Conservation (phyloP, 92 coral and sea anemone genomes). For the Diadumene lineata region DNA sequence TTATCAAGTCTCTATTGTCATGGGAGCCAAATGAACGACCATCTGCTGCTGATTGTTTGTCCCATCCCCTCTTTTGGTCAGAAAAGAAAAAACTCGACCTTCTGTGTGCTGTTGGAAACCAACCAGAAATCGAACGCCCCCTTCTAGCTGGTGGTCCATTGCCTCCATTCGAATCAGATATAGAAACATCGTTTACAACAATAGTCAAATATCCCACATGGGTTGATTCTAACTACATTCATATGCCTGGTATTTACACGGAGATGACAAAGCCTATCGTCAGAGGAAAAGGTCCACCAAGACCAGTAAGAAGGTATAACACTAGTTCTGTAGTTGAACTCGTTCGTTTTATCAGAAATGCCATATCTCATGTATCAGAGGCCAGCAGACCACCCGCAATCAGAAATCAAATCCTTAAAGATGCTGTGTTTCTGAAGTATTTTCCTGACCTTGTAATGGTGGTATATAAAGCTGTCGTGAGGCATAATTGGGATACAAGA, state of each 20-base stretch:
- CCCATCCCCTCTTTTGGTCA: slow-evolving; percentile 63
- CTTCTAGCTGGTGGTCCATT: background rate
- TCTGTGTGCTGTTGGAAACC: slow-evolving; percentile 60
- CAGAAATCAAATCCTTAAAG: slow-evolving; percentile 15
- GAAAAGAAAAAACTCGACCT: slow-evolving; percentile 41
- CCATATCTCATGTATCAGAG: slow-evolving; percentile 41
- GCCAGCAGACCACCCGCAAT: background rate
- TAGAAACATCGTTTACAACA: background rate
- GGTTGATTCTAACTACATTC: slow-evolving; percentile 8
- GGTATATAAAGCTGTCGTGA: slow-evolving; percentile 28
- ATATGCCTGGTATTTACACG: slow-evolving; percentile 18
- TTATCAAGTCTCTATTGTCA: slow-evolving; percentile 14
- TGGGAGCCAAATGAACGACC: slow-evolving; percentile 26
- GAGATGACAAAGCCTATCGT: slow-evolving; percentile 36
- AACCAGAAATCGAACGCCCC: slow-evolving; percentile 51
- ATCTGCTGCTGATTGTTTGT: slow-evolving; percentile 27
- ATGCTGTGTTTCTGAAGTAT: slow-evolving; percentile 30
- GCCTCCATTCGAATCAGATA: slow-evolving; percentile 11
- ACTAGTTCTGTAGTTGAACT: slow-evolving; percentile 37
- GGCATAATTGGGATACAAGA: slow-evolving; percentile 35
- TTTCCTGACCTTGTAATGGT: slow-evolving; percentile 49
- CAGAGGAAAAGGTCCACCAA: too few relatives aligned
- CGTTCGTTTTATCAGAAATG: slow-evolving; percentile 51
- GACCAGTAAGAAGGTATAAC: slow-evolving; percentile 10
- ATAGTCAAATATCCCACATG: background rate